These are phyloP conservation scores for Petaurus breviceps DNA, from an alignment of 2,113 vertebrate genomes.

Conservation along the genomic window DNA sequence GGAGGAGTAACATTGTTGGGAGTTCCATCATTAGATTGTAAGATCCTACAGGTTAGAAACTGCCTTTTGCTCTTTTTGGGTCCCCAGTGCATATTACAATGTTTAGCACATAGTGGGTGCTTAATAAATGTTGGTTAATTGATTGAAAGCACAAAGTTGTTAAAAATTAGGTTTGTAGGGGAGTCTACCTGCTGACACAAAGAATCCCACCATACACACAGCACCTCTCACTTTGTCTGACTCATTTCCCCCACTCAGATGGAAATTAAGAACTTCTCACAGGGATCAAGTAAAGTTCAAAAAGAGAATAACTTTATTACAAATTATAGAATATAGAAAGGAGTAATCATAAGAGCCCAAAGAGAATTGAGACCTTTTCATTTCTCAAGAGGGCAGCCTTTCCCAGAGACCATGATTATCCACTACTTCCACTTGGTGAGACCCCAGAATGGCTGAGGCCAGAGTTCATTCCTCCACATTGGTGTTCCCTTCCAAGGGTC, in stretches of 20 bases:
- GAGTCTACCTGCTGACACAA: background rate
- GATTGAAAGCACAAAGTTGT: no score
- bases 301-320: background rate
- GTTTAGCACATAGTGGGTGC: no score
- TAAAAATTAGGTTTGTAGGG: background rate
- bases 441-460: background rate
- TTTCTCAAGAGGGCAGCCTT: background rate
- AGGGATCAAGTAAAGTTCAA: background rate
- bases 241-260: background rate
- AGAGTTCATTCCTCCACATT: background rate
- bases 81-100: no score
- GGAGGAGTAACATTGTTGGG: no score
- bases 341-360: background rate
- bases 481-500: background rate
- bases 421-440: background rate
- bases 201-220: background rate
- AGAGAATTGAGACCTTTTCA: background rate
- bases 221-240: background rate
- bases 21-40: no score
- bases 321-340: background rate
- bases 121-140: no score
- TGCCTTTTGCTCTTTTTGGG: no score
- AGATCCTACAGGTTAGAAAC: no score
- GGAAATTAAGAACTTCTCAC: no score
- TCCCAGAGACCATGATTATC: background rate